Evolutionary conservation across 2,888 invertebrate species (phyloP), one percentile per base, ranked within the genome.

Genomic region (Dolomedes plantarius): DNA sequence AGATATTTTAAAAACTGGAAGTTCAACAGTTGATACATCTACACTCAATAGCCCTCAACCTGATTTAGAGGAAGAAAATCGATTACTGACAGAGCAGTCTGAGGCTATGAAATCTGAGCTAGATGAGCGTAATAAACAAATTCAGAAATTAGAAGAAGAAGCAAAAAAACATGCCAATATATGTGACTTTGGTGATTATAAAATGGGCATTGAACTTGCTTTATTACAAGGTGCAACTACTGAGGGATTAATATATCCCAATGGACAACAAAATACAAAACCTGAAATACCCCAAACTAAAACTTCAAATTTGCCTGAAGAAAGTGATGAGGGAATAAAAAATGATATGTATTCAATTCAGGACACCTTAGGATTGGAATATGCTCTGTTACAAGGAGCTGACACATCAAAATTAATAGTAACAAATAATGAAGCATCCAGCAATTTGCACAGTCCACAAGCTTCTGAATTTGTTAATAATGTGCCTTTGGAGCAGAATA

Each of bases 171-270:
- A 86, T 31, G 11, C 41, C 5, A 1, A 11, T n/a, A 9, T 74
- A 27, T 16, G 71, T 41, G 46, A 75, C 32, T 31, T 50, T 2
- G 36, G 31, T 27, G 68, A 67, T 29, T 76, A 27, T 13, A 67
- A 81, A 86, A 68, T 19, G 9, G 56, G 67, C 1, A 76, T 75
- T 72, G 86, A 86, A 32, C 29, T 67, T 56, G 83, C 83, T 41
- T 31, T 85, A 19, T 68, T 85, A 9, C 68, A 85, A 29, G 83
- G 83, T 7, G 77, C 77, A 31, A 9, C 46, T n/a, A 56, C 73
- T 39, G 77, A 85, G 41, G 56, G 67, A 23, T 23, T 85, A 6
- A 27, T 23, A 7, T 11, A 36, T 28, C 7, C 19, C 19, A 2
- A 65, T 64, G 32, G 67, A n/a, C 19, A 9, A 19, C 7, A 9